Percentiles rank a stretch among this genome's conserved stretches.
phyloP scores from a whole-genome alignment of 2,797 vertebrate species.

The Sandelia bainsii region DNA sequence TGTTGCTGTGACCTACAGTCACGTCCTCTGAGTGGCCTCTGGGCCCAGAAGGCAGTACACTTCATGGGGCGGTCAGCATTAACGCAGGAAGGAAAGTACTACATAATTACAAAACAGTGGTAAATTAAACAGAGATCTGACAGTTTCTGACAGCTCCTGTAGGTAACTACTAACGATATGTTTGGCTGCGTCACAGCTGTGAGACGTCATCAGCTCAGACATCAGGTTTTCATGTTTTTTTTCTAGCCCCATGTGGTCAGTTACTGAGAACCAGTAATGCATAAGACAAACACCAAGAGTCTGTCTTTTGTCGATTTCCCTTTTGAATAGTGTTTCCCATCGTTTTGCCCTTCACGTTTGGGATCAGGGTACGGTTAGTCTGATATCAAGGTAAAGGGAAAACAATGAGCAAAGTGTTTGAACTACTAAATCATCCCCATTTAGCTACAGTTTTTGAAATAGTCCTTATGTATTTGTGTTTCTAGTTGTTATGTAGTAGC shows the following conservation, averaged over 20 bases:
- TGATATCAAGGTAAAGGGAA: not conserved
- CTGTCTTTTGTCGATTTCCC: not conserved
- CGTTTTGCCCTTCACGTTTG: not conserved
- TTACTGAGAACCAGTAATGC: constrained; percentile 10
- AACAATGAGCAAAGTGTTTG: too few species aligned
- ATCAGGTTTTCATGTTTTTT: constrained; percentile 10
- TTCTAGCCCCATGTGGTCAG: not conserved
- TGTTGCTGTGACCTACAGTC: not conserved
- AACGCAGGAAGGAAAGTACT: constrained; percentile 21
- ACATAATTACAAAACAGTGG: constrained; percentile 20
- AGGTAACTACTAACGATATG: constrained; percentile 6
- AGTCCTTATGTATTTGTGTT: not conserved
- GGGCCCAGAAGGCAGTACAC: constrained; percentile 5
- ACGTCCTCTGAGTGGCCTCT: not conserved
- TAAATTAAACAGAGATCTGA: constrained; percentile 28
- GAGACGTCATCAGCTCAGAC: too few species aligned
- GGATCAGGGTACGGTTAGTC: not conserved
- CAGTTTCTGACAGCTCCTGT: constrained; percentile 2
- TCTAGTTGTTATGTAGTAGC: not conserved
- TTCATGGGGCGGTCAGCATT: not conserved
- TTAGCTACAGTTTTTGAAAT: not conserved
- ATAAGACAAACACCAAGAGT: constrained; percentile 5
- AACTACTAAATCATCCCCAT: not conserved
- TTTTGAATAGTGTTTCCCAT: not conserved
- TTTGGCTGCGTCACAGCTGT: not conserved